Evolutionary conservation across 2,797 vertebrate genomes (phyloP).

Genomic region (Anguilla megastoma): DNA sequence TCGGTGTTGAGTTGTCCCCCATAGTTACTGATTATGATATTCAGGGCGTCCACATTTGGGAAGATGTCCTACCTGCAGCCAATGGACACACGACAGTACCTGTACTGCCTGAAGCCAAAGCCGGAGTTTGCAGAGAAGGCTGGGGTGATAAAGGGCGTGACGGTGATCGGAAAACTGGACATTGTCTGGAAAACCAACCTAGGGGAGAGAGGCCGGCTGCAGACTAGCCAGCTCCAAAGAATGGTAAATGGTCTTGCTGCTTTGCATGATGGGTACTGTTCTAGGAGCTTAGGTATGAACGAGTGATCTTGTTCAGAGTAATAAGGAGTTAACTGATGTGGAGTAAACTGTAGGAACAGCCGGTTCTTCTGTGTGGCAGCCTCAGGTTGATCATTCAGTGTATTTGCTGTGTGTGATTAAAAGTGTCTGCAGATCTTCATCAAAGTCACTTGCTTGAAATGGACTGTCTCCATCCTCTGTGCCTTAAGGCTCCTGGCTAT

Average conservation of each 20-base stretch:
- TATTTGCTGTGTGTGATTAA: neutral
- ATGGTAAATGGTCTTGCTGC: conserved; percentile 76
- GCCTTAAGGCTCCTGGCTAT: conserved; percentile 89
- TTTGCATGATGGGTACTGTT: neutral
- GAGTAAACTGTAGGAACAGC: neutral
- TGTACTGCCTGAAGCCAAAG: conserved; percentile 96
- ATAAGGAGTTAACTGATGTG: neutral
- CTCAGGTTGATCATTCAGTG: neutral
- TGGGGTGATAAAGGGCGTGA: conserved; percentile 96
- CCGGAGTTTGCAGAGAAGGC: conserved; percentile 97
- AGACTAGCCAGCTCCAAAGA: conserved; percentile 97
- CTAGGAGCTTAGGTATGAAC: neutral
- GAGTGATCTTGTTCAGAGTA: neutral
- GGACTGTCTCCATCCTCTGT: conserved; percentile 32
- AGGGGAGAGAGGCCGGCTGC: conserved; percentile 91
- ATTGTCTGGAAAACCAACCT: conserved; percentile 99
- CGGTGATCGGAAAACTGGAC: conserved; percentile 95
- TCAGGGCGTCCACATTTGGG: conserved; percentile 90
- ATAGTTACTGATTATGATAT: neutral
- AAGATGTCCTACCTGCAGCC: conserved; percentile 97
- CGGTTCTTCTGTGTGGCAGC: neutral
- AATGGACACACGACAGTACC: conserved; percentile 95
- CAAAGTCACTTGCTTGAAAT: neutral
- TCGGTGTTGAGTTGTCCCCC: neutral
- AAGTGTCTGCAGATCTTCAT: neutral